Conservation (phyloP, 2,888 invertebrate species). For the Eilema sororculum region DNA sequence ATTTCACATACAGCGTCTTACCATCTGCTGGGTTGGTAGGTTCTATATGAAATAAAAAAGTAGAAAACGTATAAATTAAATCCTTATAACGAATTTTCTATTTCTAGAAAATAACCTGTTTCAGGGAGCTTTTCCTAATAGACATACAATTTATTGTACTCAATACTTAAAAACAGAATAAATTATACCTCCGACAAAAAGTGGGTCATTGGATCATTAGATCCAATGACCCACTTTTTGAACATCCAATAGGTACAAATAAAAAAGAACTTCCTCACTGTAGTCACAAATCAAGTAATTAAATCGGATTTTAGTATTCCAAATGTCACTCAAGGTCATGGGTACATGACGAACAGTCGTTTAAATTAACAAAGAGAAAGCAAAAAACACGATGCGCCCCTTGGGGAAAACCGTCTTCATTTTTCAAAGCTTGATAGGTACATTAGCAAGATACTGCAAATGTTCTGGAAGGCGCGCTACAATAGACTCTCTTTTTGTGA, state of each 20-base stretch:
- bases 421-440: slow-evolving; percentile 72
- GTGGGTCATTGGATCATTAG: too few relatives aligned
- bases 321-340: slow-evolving; percentile 49
- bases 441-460: slow-evolving; percentile 73
- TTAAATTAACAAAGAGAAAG: slow-evolving; percentile 62
- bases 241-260: not conserved
- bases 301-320: slow-evolving; percentile 47
- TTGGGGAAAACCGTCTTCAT: slow-evolving; percentile 61
- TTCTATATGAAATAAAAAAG: not conserved
- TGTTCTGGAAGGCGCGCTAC: slow-evolving; percentile 66
- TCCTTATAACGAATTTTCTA: not conserved
- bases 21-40: not conserved
- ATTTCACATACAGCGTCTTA: not conserved
- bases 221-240: not conserved
- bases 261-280: slow-evolving; percentile 21
- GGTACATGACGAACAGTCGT: slow-evolving; percentile 60
- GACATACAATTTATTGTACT: too few relatives aligned
- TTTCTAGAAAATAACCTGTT: not conserved
- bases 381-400: slow-evolving; percentile 51
- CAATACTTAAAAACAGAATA: too few relatives aligned
- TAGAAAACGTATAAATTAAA: not conserved
- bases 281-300: slow-evolving; percentile 30
- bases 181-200: not conserved
- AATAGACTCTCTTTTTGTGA: slow-evolving; percentile 57
- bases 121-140: not conserved